Evolutionary conservation across 2,888 invertebrate genomes (phyloP), one percentile per base, ranked within the genome.

Genomic region (Biston stratarius): DNA sequence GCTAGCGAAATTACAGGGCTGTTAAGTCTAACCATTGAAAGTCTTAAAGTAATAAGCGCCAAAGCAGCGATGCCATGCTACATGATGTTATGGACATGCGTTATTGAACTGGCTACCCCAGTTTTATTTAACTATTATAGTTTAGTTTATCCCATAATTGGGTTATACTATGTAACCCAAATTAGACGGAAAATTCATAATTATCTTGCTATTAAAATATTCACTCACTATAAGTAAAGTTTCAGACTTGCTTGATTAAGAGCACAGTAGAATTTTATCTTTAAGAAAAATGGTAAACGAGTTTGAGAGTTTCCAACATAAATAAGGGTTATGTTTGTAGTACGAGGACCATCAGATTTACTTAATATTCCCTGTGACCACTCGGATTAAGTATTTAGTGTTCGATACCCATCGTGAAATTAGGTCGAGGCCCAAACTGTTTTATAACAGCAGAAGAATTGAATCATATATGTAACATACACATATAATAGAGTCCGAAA

Each of bases 261-360:
- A 79, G 77, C 77, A 80, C 73, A 69, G 76, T 74, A 74, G 69
- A 67, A 51, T 69, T 77, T 80, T 83, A 84, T 85, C 82, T 76
- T 14, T 55, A 64, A 67, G 71, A 73, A 76, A 79, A 78, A 85
- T 85, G 84, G 77, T 71, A 68, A 80, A 77, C 74, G 77, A 82
- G 74, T 81, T 78, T 75, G 6, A 70, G 76, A 83, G 78, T 83
- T 83, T 69, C 68, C 72, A 75, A 77, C 81, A 83, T 85, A 84
- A 87, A 86, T 86, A 86, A 85, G 77, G 79, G 79, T 82, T 69
- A 84, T 83, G 82, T 84, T 83, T 77, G 79, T 80, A 79, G 78
- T 83, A 82, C 81, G 83, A 82, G 82, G 81, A 74, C 81, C 77
- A 74, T 74, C 71, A 79, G 80, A 83, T 83, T 85, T 81, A 76